Evolutionary conservation across 2,888 invertebrate species (phyloP), one percentile per base, ranked within the genome.

Genomic region (Petrophora chlorosata): DNA sequence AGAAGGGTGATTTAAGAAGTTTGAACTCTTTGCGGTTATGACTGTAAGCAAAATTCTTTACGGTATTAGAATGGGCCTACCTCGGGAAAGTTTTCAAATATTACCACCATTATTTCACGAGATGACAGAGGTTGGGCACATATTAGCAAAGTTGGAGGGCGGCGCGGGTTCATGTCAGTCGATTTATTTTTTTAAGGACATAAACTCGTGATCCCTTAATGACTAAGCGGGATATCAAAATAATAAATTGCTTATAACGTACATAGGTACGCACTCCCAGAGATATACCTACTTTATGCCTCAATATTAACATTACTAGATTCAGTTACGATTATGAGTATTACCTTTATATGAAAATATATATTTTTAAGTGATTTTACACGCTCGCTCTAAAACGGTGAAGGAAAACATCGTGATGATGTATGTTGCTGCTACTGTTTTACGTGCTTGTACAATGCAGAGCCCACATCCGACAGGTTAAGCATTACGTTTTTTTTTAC

Each of bases 91-190:
- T 90, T 90, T 87, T 84, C 88, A 85, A 90, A 90, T 90, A 89
- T 88, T 86, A 87, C 82, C 81, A 79, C 82, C 89, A 90, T 89
- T 89, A 90, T 88, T 88, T 88, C 77, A 84, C 65, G 71, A 80
- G 85, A 87, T 85, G 87, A 87, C 88, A 87, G 81, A 87, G 89
- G 87, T 85, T 83, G 85, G 85, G 86, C 88, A 85, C 89, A 89
- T 90, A 90, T 90, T 89, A 88, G 84, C 72, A 85, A 90, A 90
- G 85, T 90, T 90, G 69, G 70, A 61, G 68, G 65, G 71, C 65
- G 73, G 73, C 34, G 52, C 69, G 74, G 72, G 73, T 79, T 72
- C 69, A 73, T 77, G 79, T 76, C 83, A 81, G 70, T 73, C 71
- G 67, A 77, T 76, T 79, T 74, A 79, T 79, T 85, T 82, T 83